These are phyloP conservation scores for Oenanthe oenanthe DNA, from an alignment of 2,113 vertebrate genomes.

Conservation along the genomic window DNA sequence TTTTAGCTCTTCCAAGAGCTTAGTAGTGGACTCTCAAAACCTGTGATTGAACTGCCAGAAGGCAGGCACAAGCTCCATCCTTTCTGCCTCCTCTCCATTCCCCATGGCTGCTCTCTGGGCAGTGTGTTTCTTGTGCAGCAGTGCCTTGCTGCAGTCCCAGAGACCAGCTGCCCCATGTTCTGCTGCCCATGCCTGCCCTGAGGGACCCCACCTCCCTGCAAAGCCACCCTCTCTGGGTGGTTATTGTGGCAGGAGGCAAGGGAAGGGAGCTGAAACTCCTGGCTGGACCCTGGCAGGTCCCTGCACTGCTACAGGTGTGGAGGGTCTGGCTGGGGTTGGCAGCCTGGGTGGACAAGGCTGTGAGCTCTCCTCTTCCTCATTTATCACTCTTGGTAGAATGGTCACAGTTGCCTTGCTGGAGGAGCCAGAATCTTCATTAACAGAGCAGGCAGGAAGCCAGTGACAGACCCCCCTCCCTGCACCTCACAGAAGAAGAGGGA, in stretches of 20 bases:
- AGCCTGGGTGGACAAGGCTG: rapidly evolving
- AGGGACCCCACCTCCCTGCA: not conserved
- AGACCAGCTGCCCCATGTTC: rapidly evolving
- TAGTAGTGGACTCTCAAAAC: not conserved
- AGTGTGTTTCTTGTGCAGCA: not conserved
- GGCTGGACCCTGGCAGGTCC: not conserved
- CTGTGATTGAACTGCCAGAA: not conserved
- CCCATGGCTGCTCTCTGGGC: not conserved
- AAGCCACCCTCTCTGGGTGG: not conserved
- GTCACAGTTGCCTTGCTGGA: not conserved
- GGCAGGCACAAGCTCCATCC: not conserved
- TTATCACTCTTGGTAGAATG: conserved; percentile 1
- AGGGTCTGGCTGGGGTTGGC: not conserved
- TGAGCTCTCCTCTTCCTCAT: not conserved
- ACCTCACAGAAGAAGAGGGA: not conserved
- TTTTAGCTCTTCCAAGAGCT: not conserved
- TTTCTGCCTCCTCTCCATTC: not conserved
- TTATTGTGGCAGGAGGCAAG: not conserved
- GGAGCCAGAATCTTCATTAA: conserved; percentile 18
- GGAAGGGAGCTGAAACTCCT: not conserved
- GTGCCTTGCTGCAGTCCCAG: not conserved
- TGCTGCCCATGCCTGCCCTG: not conserved
- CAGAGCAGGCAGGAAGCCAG: conserved; percentile 8
- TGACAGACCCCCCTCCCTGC: not conserved
- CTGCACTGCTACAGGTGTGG: not conserved